Base-by-base conservation (phyloP, 2,113 vertebrate species). In the Onychostruthus taczanowskii region DNA sequence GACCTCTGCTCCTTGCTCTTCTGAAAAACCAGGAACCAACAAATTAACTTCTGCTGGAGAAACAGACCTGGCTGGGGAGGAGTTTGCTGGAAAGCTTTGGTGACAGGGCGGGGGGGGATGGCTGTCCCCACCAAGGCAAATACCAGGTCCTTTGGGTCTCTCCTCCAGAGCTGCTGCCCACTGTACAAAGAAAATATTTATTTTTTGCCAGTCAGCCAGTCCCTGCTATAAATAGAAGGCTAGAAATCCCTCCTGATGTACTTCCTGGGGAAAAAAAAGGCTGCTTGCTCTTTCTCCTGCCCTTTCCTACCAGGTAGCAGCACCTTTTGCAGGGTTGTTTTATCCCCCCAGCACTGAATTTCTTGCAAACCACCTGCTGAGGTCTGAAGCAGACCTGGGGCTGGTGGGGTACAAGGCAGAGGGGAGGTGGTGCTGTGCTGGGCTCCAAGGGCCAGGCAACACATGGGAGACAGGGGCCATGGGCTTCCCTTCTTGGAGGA, bases 381-480 rank as follows among this genome's bases (percentile, higher is more conserved):
- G 59, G 33, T 49, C 41, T 69, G 74, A n/a, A 23, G 79, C 35
- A 41, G 67, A 30, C 0, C 1, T 5, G 63, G 47, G 62, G 41
- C 27, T 6, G 0, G 19, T 39, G 81, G 23, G 35, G 30, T 37
- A 16, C 7, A 19, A 44, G 28, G 46, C n/a, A 76, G 46, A 64
- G 47, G n/a, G 66, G 17, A 70, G 19, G 28, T 41, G 35, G 43
- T 35, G 37, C 52, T 1, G 0, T 6, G 1, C 61, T 64, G 56
- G 1, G 22, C 27, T 52, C 58, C 0, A 0, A 75, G 64, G 35
- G 37, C 4, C 47, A 21, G 68, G 18, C 35, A 28, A 5, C 0
- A 0, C 0, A 0, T 24, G 30, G 49, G 31, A 49, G 27, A 37
- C 4, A 9, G 23, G 9, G 37, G 33, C 39, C 1, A 0, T 9